Conservation (phyloP, 2,797 vertebrate species). For the Rousettus madagascariensis region DNA sequence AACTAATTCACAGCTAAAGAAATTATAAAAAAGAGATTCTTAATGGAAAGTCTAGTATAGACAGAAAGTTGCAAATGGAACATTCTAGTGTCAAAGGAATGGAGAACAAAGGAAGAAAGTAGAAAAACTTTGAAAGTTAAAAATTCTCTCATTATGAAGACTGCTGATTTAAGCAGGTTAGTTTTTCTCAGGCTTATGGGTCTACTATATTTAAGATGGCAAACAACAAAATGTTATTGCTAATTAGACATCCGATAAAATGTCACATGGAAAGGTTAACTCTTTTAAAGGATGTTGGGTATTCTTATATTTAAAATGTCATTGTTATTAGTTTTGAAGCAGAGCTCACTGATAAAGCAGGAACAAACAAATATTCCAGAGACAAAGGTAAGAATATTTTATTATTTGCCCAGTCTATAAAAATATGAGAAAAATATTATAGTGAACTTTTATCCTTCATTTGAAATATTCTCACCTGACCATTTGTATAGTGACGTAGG, state of each 20-base stretch:
- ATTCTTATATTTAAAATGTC: slow-evolving; percentile 71
- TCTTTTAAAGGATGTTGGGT: slow-evolving; percentile 59
- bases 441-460: neutral
- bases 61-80: neutral
- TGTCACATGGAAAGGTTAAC: slow-evolving; percentile 72
- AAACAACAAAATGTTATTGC: slow-evolving; percentile 74
- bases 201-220: slow-evolving; percentile 58
- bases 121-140: neutral
- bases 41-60: neutral
- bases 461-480: neutral
- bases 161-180: slow-evolving; percentile 32
- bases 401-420: neutral
- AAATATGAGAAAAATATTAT: neutral
- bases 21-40: slow-evolving; percentile 5
- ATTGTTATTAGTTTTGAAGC: slow-evolving; percentile 63
- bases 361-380: neutral
- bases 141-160: slow-evolving; percentile 53
- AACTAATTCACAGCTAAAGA: neutral
- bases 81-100: neutral
- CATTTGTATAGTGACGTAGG: neutral
- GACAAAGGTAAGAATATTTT: neutral
- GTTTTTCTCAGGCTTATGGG: slow-evolving; percentile 41
- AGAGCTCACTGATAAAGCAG: slow-evolving; percentile 24
- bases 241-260: slow-evolving; percentile 74
- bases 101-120: neutral